These are phyloP conservation scores for Galaxias olidus DNA, from an alignment of 2,797 vertebrate genomes.

Conservation along the genomic window DNA sequence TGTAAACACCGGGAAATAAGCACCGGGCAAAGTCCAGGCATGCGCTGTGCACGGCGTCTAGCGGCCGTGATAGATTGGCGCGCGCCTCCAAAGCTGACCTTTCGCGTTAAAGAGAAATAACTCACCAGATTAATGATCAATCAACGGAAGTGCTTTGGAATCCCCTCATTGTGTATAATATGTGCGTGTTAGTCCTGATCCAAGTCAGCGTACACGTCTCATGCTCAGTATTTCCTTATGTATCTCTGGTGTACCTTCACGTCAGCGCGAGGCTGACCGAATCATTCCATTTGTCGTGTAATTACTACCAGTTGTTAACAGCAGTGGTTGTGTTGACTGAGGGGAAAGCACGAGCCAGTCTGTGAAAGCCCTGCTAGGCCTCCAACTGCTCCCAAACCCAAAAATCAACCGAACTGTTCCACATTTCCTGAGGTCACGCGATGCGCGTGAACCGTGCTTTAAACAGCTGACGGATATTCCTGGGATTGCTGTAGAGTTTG, in stretches of 20 bases:
- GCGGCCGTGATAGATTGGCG: constrained; percentile 75
- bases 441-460: constrained; percentile 41
- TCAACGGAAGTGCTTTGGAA: constrained; percentile 68
- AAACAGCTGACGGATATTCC: constrained; percentile 48
- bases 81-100: constrained; percentile 78
- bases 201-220: constrained; percentile 27
- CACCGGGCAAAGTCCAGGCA: constrained; percentile 21
- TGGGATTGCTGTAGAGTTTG: neutral
- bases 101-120: constrained; percentile 78
- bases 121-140: constrained; percentile 84
- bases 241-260: constrained; percentile 16
- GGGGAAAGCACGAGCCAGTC: constrained; percentile 9
- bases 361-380: constrained; percentile 15
- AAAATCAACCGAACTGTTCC: constrained; percentile 23
- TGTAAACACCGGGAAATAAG: constrained; percentile 44
- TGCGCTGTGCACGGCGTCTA: constrained; percentile 32
- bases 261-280: constrained; percentile 25
- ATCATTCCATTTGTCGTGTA: constrained; percentile 49
- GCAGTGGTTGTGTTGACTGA: constrained; percentile 33
- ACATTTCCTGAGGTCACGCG: constrained; percentile 52
- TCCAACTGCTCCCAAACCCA: constrained; percentile 31
- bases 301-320: constrained; percentile 31
- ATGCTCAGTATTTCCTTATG: constrained; percentile 16
- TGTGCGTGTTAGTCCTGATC: constrained; percentile 46
- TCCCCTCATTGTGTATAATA: constrained; percentile 57